Evolutionary conservation across 30 jellyfish, hydroid and myxozoan species (phyloP), one percentile per base, ranked within the genome.

Genomic region (Rhopilema esculentum): DNA sequence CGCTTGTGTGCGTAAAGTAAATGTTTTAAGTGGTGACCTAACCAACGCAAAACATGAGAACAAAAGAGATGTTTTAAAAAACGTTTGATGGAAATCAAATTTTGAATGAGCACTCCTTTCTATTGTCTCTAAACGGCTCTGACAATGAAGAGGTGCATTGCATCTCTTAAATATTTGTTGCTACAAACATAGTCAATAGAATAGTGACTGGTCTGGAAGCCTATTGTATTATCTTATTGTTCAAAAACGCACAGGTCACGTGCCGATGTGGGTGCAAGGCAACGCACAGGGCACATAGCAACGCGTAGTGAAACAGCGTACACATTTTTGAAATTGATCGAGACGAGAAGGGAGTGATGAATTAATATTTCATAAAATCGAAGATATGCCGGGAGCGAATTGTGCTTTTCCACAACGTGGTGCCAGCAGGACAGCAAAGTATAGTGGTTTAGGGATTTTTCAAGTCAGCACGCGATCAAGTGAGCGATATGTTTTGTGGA

Each of bases 201-300:
- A 77, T 40, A 40, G 57, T 40, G 57, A 40, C 57, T 40, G 57
- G 57, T 40, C 57, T 40, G 57, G 57, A 40, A 77, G 88, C 84
- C 83, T 79, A 53, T 80, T 64, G 90, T 67, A 61, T 25, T 80
- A 80, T 80, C 82, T 80, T 64, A 20, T 80, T 80, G 83, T 80
- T 80, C 90, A 64, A 20, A 29, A 80, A 80, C 28, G 27, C 24
- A 23, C 4, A 27, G 90, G 90, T 80, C 82, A 80, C 82, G 90
- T 80, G 90, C 90, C 90, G 69, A 77, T 20, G 71, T 49, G 31
- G 69, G 90, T 80, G 82, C 82, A 80, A 66, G 51, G 86, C 86
- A 75, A 75, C 86, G 51, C 32, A 25, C 49, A 48, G 27, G 28
- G 57, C 49, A 75, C 86, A 75, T 53, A 75, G 86, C 86, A 75